Evolutionary conservation across 2,797 vertebrate genomes (phyloP).

Genomic region (Scomberomorus guttatus): DNA sequence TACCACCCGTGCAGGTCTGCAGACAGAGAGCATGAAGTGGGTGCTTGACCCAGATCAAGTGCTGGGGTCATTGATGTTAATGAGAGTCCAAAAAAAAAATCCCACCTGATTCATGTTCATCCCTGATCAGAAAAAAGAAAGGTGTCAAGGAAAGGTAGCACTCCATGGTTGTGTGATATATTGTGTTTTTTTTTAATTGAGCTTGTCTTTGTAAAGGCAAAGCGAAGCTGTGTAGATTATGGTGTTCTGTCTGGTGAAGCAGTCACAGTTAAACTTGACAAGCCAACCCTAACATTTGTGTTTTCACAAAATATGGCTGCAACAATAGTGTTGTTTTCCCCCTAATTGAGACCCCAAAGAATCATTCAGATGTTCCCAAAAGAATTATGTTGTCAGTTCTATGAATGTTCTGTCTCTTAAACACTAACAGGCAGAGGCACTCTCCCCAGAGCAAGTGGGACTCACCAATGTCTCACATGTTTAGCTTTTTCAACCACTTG

Average conservation of each 20-base stretch:
- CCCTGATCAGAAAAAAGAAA: neutral
- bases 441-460: neutral
- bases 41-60: slow-evolving; percentile 43
- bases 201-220: neutral
- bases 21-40: slow-evolving; percentile 28
- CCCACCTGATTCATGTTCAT: neutral
- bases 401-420: too few relatives aligned
- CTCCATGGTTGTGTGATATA: neutral
- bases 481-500: neutral
- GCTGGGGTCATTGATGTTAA: slow-evolving; percentile 35
- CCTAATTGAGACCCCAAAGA: neutral
- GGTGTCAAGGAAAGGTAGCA: neutral
- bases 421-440: neutral
- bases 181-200: neutral
- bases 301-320: slow-evolving; percentile 17
- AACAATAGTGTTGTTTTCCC: neutral
- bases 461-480: neutral
- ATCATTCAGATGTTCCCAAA: neutral
- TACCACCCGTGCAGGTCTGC: slow-evolving; percentile 34
- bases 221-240: neutral
- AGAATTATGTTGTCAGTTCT: neutral
- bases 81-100: slow-evolving; percentile 29
- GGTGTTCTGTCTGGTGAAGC: slow-evolving; percentile 4
- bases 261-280: neutral
- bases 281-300: neutral